A percentile compares a stretch with the other conserved stretches of the same genome.
These are phyloP conservation scores for Sinocyclocheilus anshuiensis DNA, from an alignment of 2,113 vertebrate species.

Conservation along the genomic window DNA sequence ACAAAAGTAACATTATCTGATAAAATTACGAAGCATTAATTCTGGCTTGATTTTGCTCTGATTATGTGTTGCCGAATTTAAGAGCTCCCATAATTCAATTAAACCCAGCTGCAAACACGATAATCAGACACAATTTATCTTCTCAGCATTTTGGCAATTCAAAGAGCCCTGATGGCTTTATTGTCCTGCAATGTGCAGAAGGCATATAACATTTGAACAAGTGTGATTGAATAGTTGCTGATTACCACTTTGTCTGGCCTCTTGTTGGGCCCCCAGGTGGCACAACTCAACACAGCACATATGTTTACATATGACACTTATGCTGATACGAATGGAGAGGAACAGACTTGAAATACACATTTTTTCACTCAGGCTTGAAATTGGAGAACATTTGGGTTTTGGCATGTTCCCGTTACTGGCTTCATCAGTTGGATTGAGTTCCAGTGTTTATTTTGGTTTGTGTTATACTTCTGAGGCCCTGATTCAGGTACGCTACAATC, in stretches of 20 bases:
- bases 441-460: background rate
- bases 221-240: constrained; percentile 19
- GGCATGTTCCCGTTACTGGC: background rate
- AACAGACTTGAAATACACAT: background rate
- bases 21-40: constrained; percentile 36
- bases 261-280: constrained; percentile 15
- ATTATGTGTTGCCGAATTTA: constrained; percentile 32
- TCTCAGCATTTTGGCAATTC: constrained; percentile 21
- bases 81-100: constrained; percentile 38
- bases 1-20: constrained; percentile 22
- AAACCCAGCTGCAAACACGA: constrained; percentile 24
- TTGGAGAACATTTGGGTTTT: background rate
- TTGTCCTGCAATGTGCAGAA: constrained; percentile 4
- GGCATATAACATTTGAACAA: constrained; percentile 8
- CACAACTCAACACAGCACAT: background rate
- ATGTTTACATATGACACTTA: constrained; percentile 13
- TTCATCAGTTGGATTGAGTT: background rate
- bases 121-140: constrained; percentile 25
- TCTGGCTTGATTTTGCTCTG: constrained; percentile 33
- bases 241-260: constrained; percentile 16
- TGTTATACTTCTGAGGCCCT: background rate
- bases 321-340: background rate
- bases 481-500: background rate
- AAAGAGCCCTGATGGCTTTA: constrained; percentile 21
- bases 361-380: background rate